Evolutionary conservation across 2,797 vertebrate species (phyloP).

Genomic region (Clarias pachynema): DNA sequence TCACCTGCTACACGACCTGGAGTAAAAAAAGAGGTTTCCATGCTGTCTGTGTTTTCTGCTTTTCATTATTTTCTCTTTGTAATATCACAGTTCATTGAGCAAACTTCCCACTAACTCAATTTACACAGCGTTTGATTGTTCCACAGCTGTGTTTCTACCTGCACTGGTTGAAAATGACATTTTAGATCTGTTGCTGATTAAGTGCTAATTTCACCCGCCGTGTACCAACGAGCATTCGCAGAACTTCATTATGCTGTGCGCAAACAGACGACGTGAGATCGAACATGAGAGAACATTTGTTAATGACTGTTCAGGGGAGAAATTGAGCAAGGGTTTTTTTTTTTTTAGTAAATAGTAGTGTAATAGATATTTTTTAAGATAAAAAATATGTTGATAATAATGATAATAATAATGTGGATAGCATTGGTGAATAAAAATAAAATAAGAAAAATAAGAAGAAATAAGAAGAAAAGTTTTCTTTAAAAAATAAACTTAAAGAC

Average conservation of each 20-base stretch:
- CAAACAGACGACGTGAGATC: not conserved
- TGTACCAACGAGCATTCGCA: not conserved
- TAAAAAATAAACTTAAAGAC: too few species aligned
- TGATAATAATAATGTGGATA: too few species aligned
- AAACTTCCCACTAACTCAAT: constrained; percentile 22
- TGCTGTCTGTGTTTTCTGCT: constrained; percentile 6
- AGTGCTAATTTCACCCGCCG: not conserved
- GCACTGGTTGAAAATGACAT: not conserved
- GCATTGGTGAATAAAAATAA: too few species aligned
- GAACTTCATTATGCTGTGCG: constrained; percentile 3
- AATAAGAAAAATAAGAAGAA: too few species aligned
- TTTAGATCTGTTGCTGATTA: constrained; percentile 19
- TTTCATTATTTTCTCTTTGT: constrained; percentile 11
- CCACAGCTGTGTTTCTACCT: not conserved
- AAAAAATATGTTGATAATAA: not conserved
- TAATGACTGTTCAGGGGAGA: not conserved
- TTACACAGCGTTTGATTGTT: not conserved
- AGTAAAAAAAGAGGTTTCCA: not conserved
- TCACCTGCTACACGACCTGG: not conserved
- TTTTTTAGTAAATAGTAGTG: not conserved
- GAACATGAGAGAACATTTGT: not conserved
- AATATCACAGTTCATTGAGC: constrained; percentile 37
- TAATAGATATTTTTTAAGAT: not conserved
- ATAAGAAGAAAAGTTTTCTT: too few species aligned
- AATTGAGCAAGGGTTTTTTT: too few species aligned